These are phyloP conservation scores for Diachasma alloeum DNA, from an alignment of 1,140 invertebrate species.

Conservation along the genomic window DNA sequence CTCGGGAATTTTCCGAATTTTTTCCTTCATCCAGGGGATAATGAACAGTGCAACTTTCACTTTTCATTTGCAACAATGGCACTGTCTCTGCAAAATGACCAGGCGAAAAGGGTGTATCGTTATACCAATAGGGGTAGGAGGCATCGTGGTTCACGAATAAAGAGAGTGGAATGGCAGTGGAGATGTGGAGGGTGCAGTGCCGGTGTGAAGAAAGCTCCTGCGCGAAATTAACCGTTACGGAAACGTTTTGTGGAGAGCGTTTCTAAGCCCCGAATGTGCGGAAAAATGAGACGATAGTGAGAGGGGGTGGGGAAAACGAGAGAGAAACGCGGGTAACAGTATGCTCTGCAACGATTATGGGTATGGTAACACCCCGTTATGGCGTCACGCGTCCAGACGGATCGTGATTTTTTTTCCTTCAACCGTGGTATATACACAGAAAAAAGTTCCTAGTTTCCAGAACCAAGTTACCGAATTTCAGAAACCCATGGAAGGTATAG, in stretches of 20 bases:
- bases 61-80: not conserved
- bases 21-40: not conserved
- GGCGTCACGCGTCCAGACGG: not conserved
- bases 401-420: constrained; percentile 6
- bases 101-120: not conserved
- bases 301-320: not conserved
- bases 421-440: not conserved
- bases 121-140: not conserved
- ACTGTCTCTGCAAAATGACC: not conserved
- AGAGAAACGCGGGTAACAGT: not conserved
- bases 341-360: constrained; percentile 15
- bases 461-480: too few relatives aligned
- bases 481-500: too few relatives aligned
- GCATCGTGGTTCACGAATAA: not conserved
- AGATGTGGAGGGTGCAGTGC: not conserved
- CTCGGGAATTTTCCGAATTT: not conserved
- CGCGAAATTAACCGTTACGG: constrained; percentile 16
- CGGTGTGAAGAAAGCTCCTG: not conserved
- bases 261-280: constrained; percentile 12
- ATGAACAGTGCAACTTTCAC: not conserved
- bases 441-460: too few relatives aligned
- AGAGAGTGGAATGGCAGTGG: not conserved
- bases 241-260: constrained; percentile 5
- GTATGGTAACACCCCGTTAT: constrained; percentile 6
- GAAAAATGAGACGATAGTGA: not conserved